These are phyloP conservation scores for Diarsia dahlii DNA, from an alignment of 2,888 invertebrate species.

Conservation along the genomic window DNA sequence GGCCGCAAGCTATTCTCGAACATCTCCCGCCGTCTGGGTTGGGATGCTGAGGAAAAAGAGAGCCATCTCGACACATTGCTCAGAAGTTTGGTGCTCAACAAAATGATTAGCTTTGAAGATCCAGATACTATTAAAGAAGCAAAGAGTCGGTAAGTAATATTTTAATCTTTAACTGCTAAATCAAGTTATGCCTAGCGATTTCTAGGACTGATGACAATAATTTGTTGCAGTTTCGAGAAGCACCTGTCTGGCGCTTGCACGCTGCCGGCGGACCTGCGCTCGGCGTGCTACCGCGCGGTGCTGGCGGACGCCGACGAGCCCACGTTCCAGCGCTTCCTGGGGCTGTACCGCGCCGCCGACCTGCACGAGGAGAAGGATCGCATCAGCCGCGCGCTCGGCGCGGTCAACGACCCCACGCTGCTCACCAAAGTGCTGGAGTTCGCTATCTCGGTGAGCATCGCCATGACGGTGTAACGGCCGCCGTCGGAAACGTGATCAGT, in stretches of 20 bases:
- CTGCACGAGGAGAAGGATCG: constrained; percentile 98
- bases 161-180: not conserved
- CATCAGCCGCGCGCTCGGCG: constrained; percentile 96
- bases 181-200: not conserved
- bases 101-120: constrained; percentile 95
- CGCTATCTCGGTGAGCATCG: constrained; percentile 93
- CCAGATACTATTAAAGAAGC: constrained; percentile 95
- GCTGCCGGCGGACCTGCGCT: constrained; percentile 96
- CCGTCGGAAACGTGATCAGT: constrained; percentile 1
- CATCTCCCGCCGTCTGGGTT: constrained; percentile 94
- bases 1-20: constrained; percentile 94
- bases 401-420: constrained; percentile 93
- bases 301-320: constrained; percentile 93
- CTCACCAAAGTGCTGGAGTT: constrained; percentile 95
- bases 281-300: constrained; percentile 96
- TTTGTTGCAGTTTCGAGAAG: constrained; percentile 89
- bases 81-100: constrained; percentile 95
- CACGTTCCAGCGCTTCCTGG: constrained; percentile 94
- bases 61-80: constrained; percentile 96
- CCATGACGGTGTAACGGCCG: not conserved
- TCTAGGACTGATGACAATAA: not conserved
- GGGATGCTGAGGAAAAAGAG: constrained; percentile 96
- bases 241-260: constrained; percentile 91
- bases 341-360: constrained; percentile 95
- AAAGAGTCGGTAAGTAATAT: constrained; percentile 88